Base-by-base conservation (phyloP, 2,113 vertebrate genomes). In the Eolophus roseicapilla region DNA sequence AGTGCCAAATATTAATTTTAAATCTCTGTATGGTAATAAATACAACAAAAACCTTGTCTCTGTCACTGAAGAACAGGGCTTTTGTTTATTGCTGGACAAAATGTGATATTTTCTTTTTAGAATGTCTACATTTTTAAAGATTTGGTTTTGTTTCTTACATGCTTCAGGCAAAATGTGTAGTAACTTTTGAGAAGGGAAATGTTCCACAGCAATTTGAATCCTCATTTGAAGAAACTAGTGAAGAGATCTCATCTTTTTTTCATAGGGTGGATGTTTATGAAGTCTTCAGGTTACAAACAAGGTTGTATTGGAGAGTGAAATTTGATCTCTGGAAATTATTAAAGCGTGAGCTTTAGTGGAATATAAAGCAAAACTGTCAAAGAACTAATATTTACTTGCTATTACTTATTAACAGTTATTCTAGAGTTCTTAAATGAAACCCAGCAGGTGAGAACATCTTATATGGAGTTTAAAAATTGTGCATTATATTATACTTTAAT, bases 61-160 rank as follows among this genome's bases (percentile, higher is more conserved):
- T 79, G 27, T 49, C 28, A 27, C 41, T 74, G 37, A 44, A 2
- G 6, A 57, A 41, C 25, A 27, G 33, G 29, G 7, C 4, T 10
- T 70, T 88, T 70, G 33, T 53, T 83, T 70, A 28, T 57, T 50
- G 25, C 5, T 69, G 9, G n/a, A n/a, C 8, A 63, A 82, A 74
- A 88, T 47, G 37, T 28, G 18, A 3, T 44, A 17, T 82, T 90
- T 91, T 91, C 9, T 62, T 19, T 63, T 86, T 46, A 49, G 28
- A 63, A 65, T 7, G 20, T n/a, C 14, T 65, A 15, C 4, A 13
- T 69, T 90, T 94, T 52, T 37, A 88, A 73, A 49, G 11, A 17
- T 49, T 90, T 77, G 16, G 2, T 35, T 91, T 88, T 0, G 0
- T 76, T 85, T 64, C 21, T 37, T 39, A 13, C 2, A 1, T 37